phyloP scores from a whole-genome alignment of 53 echinoderm and acorn worm genomes.

The Actinopyga echinites region DNA sequence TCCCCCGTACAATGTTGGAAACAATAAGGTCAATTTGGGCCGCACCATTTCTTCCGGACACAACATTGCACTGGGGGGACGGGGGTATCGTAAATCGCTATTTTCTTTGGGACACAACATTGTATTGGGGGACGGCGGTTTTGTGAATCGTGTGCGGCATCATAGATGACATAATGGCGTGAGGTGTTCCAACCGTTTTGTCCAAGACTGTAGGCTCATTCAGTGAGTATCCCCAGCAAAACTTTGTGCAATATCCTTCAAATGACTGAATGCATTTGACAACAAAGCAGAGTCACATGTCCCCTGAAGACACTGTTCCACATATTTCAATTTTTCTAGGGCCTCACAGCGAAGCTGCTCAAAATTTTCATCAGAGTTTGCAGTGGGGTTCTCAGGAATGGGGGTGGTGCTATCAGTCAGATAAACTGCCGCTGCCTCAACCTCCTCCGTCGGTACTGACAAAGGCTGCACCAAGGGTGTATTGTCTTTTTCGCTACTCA shows the following conservation, averaged over 20 bases:
- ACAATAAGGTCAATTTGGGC: too few species aligned
- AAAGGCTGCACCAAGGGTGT: background rate
- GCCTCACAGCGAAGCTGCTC: background rate
- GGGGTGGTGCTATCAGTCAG: background rate
- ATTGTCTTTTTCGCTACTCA: background rate
- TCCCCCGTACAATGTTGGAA: too few species aligned
- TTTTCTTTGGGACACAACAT: too few species aligned
- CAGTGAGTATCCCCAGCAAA: background rate
- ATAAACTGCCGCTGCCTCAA: background rate
- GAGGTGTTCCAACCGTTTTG: too few species aligned
- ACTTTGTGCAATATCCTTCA: background rate
- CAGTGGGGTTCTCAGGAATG: background rate
- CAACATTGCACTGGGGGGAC: too few species aligned
- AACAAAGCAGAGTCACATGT: background rate
- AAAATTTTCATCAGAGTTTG: background rate
- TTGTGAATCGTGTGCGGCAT: too few species aligned
- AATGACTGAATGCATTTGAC: background rate
- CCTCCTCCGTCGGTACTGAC: background rate
- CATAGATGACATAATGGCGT: too few species aligned
- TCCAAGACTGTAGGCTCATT: too few species aligned
- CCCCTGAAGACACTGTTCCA: background rate
- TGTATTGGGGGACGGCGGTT: too few species aligned
- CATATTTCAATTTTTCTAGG: background rate
- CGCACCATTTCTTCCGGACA: too few species aligned
- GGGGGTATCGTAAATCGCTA: too few species aligned